phyloP scores from a whole-genome alignment of 2,797 vertebrate genomes.

The Carapus acus region DNA sequence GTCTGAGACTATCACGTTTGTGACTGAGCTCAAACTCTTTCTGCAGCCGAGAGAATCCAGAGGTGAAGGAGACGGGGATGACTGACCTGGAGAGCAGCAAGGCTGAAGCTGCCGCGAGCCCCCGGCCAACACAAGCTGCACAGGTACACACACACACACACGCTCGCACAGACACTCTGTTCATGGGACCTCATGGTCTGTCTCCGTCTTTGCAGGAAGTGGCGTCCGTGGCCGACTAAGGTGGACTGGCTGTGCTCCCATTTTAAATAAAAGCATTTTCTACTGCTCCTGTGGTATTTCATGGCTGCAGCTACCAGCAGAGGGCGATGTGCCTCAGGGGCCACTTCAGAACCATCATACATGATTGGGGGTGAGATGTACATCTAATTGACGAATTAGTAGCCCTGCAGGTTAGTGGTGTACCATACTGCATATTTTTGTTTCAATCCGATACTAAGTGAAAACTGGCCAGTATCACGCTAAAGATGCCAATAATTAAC shows the following conservation, averaged over 20 bases:
- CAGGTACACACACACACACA: constrained; percentile 47
- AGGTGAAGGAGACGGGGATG: constrained; percentile 53
- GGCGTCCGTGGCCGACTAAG: constrained; percentile 37
- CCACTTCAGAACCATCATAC: too few species aligned
- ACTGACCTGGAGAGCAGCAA: constrained; percentile 56
- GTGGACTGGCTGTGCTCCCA: background rate
- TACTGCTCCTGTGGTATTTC: constrained; percentile 26
- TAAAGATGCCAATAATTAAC: too few species aligned
- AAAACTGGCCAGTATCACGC: too few species aligned
- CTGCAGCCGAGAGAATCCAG: constrained; percentile 32
- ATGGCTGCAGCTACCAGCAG: constrained; percentile 10
- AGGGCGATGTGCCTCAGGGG: too few species aligned
- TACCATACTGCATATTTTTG: too few species aligned
- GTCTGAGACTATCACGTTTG: too few species aligned
- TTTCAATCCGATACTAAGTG: too few species aligned
- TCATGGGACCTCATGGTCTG: constrained; percentile 1
- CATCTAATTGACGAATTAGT: too few species aligned
- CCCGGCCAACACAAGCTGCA: constrained; percentile 32
- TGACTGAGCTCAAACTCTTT: too few species aligned
- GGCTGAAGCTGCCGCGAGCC: constrained; percentile 11
- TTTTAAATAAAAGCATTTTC: constrained; percentile 68
- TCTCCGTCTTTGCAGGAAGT: constrained; percentile 48
- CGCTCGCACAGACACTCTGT: background rate
- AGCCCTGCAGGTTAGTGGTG: too few species aligned
- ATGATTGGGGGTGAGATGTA: too few species aligned